Base-by-base conservation (phyloP, 1,140 invertebrate species). In the Zaprionus nigranus region DNA sequence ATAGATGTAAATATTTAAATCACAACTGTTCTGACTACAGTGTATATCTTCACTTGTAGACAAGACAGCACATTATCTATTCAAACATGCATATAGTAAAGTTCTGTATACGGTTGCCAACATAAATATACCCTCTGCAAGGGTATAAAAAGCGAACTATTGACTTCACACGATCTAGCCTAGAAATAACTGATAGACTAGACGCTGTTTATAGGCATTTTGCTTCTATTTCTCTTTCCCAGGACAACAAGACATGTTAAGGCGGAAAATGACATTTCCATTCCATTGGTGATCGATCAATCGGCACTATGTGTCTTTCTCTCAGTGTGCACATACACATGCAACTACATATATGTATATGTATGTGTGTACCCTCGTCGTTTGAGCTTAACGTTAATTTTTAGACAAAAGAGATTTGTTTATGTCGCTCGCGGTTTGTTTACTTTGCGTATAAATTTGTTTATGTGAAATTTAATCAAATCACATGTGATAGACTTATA, bases 371-470 rank as follows among this genome's bases (percentile, higher is more conserved):
- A 17, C 28, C 5, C 15, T 3, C 6, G 17, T 6, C n/a, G 40
- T 46, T 40, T 46, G 40, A 46, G 40, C 40, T 84, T 78, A 81
- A 84, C 77, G 81, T 73, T 80, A 73, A 73, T 43, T 71, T 71
- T 75, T 82, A 84, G 72, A 69, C 58, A 75, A 57, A 22, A 51
- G 20, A 64, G 46, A 64, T 63, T 73, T 82, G 80, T 80, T 78
- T 77, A 77, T 54, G 4, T 43, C 71, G 46, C 60, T 71, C 66
- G 38, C 66, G 46, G 54, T 82, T 82, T 86, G 72, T 79, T 87
- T 86, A 86, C 60, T 74, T 77, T n/a, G 36, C 30, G 28, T 26
- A 26, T 51, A 66, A 68, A 71, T 75, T 78, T 75, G 75, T 85
- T 85, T 84, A 67, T 72, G 51, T 58, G 49, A 61, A 60, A 64